Conservation (phyloP, 2,113 vertebrate species). For the Chionis minor region DNA sequence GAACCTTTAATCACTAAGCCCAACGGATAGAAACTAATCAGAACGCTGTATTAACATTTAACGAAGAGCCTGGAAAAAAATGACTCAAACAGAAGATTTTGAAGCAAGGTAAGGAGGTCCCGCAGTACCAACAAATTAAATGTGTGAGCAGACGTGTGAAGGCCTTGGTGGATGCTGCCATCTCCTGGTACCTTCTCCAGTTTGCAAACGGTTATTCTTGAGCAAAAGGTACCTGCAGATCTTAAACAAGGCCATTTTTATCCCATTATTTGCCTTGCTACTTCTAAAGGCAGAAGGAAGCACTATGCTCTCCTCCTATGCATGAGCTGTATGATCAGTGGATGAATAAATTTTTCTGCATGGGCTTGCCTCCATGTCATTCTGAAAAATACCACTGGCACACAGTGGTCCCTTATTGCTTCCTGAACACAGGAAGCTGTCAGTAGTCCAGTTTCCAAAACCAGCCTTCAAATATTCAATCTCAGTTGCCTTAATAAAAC, state of each 20-base stretch:
- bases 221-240: neutral
- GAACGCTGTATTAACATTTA: neutral
- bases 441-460: neutral
- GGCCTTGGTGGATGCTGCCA: conserved; percentile 53
- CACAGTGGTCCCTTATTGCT: neutral
- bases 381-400: neutral
- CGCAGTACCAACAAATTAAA: neutral
- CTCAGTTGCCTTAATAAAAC: neutral
- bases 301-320: neutral
- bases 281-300: neutral
- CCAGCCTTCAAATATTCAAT: neutral
- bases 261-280: neutral
- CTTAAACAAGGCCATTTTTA: neutral
- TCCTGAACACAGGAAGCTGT: neutral
- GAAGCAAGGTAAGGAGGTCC: neutral
- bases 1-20: neutral
- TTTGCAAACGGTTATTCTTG: neutral
- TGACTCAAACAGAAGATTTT: neutral
- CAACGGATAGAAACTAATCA: neutral
- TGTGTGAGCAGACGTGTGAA: neutral
- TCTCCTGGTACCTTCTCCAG: neutral
- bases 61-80: neutral
- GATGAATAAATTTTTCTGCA: neutral
- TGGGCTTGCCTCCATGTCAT: neutral
- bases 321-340: neutral